These are phyloP conservation scores for Heterodera schachtii DNA, from an alignment of 1,140 invertebrate species.

Conservation along the genomic window DNA sequence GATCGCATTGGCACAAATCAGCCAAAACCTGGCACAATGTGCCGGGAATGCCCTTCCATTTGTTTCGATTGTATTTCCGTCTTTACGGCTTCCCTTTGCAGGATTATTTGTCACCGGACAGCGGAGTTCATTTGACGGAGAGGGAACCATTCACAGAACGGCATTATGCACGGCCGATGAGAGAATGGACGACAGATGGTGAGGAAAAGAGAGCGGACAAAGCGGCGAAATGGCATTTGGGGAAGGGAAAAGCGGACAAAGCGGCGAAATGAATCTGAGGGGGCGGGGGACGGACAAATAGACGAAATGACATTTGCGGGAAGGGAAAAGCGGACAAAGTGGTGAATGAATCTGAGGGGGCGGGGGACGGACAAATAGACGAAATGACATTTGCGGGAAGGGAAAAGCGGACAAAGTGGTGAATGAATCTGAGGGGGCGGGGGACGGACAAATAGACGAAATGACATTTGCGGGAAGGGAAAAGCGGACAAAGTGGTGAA, in stretches of 20 bases:
- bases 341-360: background rate
- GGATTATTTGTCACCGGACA: constrained; percentile 48
- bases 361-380: background rate
- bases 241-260: too few relatives aligned
- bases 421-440: background rate
- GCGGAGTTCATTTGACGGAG: constrained; percentile 58
- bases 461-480: too few relatives aligned
- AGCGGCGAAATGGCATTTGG: too few relatives aligned
- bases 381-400: too few relatives aligned
- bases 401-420: too few relatives aligned
- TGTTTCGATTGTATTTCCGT: background rate
- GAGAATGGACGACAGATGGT: constrained; percentile 4
- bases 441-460: background rate
- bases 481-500: too few relatives aligned
- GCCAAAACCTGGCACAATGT: too few relatives aligned
- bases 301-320: background rate
- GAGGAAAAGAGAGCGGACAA: background rate
- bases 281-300: too few relatives aligned
- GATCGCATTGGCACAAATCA: background rate
- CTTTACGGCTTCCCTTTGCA: background rate
- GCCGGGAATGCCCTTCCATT: background rate
- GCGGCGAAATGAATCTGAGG: too few relatives aligned
- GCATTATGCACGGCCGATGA: constrained; percentile 8
- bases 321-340: too few relatives aligned
- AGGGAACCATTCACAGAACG: constrained; percentile 52